These are phyloP conservation scores for Edolisoma coerulescens DNA, from an alignment of 2,113 vertebrate species.

Conservation along the genomic window DNA sequence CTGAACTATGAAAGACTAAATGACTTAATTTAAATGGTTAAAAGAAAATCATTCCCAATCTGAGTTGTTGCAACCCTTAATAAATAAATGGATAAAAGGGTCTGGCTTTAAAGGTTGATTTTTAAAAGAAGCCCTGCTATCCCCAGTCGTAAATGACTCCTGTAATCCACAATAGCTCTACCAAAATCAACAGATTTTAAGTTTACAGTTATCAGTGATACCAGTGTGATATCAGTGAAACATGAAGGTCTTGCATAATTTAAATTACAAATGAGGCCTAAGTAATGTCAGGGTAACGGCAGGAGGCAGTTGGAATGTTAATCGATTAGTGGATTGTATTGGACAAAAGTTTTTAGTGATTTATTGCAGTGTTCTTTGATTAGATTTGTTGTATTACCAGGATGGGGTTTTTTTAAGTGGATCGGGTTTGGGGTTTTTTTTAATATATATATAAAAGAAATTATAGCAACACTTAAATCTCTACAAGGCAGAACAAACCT, in stretches of 20 bases:
- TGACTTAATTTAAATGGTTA: not conserved
- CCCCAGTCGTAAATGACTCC: not conserved
- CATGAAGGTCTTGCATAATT: not conserved
- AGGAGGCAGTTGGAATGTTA: not conserved
- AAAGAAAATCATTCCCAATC: not conserved
- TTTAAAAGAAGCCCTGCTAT: not conserved
- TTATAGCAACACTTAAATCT: not conserved
- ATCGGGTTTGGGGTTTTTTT: too few species aligned
- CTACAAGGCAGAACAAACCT: not conserved
- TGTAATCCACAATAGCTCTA: not conserved
- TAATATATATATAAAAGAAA: not conserved
- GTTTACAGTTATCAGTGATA: not conserved
- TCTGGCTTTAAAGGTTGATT: not conserved
- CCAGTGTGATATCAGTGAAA: not conserved
- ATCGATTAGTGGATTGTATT: not conserved
- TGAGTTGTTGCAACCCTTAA: not conserved
- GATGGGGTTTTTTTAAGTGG: accelerated
- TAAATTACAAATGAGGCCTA: not conserved
- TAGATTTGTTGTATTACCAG: not conserved
- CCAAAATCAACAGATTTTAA: not conserved
- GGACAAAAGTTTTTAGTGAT: not conserved
- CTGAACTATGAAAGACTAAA: not conserved
- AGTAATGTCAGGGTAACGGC: not conserved
- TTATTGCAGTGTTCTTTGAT: not conserved
- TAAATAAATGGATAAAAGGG: not conserved